phyloP scores from a whole-genome alignment of 2,113 vertebrate species.

The Grus americana region DNA sequence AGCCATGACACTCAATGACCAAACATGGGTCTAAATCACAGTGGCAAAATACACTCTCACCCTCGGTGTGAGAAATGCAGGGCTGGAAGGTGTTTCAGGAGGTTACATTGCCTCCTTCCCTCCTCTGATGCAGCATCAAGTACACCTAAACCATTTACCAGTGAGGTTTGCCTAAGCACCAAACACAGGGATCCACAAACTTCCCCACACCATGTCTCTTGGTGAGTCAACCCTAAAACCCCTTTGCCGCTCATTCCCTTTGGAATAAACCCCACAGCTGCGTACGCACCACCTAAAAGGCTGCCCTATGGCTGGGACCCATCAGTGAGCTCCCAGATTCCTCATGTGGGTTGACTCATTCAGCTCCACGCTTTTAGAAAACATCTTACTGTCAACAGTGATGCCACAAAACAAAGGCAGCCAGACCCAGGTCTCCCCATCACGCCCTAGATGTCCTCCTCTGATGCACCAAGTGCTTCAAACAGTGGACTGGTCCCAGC shows the following conservation, averaged over 20 bases:
- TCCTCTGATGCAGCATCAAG: background rate
- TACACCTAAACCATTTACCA: background rate
- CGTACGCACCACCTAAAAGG: fast-evolving
- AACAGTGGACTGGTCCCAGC: background rate
- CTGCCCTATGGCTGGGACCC: background rate
- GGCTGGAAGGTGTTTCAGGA: background rate
- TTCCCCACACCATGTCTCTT: background rate
- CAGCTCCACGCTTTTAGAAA: background rate
- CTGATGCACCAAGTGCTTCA: background rate
- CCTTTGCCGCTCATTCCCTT: background rate
- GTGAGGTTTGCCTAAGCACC: background rate
- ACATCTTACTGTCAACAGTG: background rate
- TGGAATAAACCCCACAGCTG: background rate
- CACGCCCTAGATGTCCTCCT: background rate
- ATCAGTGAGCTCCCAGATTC: background rate
- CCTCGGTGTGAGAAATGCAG: background rate
- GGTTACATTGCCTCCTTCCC: background rate
- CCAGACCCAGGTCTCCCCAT: background rate
- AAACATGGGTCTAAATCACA: background rate
- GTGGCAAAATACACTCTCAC: background rate
- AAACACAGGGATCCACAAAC: background rate
- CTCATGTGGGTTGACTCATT: background rate
- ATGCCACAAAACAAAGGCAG: background rate
- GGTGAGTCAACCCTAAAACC: background rate
- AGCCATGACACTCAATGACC: background rate